Evolutionary conservation across 2,888 invertebrate species (phyloP).

Genomic region (Erynnis tages): DNA sequence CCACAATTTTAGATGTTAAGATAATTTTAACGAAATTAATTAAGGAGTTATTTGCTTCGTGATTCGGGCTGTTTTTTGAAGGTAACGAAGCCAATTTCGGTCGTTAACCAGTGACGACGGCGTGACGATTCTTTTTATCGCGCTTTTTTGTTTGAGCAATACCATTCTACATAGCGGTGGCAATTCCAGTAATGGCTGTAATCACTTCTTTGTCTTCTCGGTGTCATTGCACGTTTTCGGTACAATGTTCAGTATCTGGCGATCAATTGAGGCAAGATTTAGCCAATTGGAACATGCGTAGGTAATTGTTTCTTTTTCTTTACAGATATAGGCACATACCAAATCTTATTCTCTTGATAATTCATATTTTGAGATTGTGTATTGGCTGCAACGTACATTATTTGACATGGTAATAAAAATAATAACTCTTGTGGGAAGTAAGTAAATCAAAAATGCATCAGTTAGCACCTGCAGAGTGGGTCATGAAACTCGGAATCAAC

Average conservation of each 20-base stretch:
- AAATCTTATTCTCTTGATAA: not conserved
- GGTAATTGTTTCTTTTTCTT: not conserved
- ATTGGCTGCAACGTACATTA: not conserved
- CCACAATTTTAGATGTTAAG: not conserved
- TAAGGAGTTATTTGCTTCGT: not conserved
- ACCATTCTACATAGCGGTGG: conserved; percentile 9
- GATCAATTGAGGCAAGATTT: not conserved
- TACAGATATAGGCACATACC: not conserved
- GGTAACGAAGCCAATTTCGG: conserved; percentile 15
- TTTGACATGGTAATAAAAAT: not conserved
- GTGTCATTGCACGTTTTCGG: conserved; percentile 1
- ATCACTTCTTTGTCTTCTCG: conserved; percentile 11
- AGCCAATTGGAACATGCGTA: conserved; percentile 8
- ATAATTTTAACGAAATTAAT: conserved; percentile 4
- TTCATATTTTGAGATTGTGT: not conserved
- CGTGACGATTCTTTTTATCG: conserved; percentile 5
- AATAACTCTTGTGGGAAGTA: not conserved
- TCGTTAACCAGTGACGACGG: conserved; percentile 14
- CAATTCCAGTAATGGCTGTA: conserved; percentile 8
- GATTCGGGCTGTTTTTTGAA: conserved; percentile 7
- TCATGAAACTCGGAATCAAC: not conserved
- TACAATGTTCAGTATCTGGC: not conserved
- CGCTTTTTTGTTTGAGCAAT: conserved; percentile 14
- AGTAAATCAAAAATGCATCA: not conserved
- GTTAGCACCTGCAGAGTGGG: not conserved